Conservation (phyloP, 2,888 invertebrate genomes). For the Micropterix aruncella region DNA sequence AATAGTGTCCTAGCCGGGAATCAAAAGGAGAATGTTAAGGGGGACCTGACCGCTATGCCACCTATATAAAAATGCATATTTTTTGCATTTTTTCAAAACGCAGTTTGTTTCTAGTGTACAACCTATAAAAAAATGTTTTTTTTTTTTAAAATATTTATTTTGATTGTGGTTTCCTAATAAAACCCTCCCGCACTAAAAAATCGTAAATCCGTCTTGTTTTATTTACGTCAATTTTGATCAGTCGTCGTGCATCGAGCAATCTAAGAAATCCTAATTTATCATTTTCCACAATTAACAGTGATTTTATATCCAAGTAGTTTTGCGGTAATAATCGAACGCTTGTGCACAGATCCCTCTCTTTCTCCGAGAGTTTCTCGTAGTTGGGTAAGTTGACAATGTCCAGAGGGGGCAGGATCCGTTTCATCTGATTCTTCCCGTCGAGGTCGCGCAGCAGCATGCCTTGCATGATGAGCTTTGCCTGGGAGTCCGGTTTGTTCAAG, state of each 20-base stretch:
- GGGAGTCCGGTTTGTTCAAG: neutral
- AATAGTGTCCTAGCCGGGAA: too few relatives aligned
- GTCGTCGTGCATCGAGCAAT: constrained; percentile 65
- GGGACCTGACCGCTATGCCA: too few relatives aligned
- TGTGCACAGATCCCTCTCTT: constrained; percentile 68
- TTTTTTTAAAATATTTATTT: too few relatives aligned
- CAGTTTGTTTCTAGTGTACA: too few relatives aligned
- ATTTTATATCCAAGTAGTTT: constrained; percentile 66
- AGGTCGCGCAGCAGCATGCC: constrained; percentile 1
- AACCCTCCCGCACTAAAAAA: constrained; percentile 57
- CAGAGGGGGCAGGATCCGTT: constrained; percentile 29
- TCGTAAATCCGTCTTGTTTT: constrained; percentile 81
- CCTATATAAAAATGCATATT: too few relatives aligned
- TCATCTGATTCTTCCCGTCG: constrained; percentile 12
- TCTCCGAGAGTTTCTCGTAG: constrained; percentile 53
- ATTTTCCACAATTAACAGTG: constrained; percentile 59
- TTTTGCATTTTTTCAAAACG: too few relatives aligned
- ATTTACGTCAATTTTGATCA: constrained; percentile 89
- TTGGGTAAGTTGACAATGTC: constrained; percentile 64
- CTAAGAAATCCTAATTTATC: constrained; percentile 59
- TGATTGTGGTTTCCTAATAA: constrained; percentile 44
- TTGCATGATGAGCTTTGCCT: neutral
- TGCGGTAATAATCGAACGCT: constrained; percentile 59
- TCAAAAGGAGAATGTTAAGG: too few relatives aligned
- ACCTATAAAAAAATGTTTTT: too few relatives aligned